Evolutionary conservation across 2,113 vertebrate genomes (phyloP).

Genomic region (Laticauda laticaudata): DNA sequence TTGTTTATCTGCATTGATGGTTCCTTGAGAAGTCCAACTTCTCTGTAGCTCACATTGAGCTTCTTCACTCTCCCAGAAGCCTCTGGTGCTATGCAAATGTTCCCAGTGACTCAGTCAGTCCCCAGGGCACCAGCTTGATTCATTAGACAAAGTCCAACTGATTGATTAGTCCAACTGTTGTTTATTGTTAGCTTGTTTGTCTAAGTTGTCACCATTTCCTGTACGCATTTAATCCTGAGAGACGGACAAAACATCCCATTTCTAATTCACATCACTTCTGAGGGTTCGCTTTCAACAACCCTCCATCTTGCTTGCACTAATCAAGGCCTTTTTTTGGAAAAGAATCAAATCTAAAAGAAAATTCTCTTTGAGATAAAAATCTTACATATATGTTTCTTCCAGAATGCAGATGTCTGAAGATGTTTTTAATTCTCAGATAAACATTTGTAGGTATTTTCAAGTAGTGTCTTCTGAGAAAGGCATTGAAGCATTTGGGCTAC

Average conservation of each 20-base stretch:
- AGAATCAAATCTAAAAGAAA: background rate
- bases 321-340: background rate
- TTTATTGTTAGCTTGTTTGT: background rate
- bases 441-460: background rate
- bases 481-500: background rate
- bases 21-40: background rate
- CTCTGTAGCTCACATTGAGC: background rate
- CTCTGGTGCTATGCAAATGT: background rate
- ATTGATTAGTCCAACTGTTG: background rate
- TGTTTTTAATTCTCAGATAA: background rate
- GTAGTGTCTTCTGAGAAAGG: background rate
- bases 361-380: background rate
- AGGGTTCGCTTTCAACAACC: no score
- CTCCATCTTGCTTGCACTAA: background rate
- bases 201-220: background rate
- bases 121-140: background rate
- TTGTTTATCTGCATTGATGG: background rate
- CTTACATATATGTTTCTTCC: background rate
- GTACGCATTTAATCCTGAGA: background rate
- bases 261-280: background rate
- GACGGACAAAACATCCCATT: background rate
- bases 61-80: background rate
- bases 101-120: background rate
- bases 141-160: background rate
- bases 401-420: background rate